These are phyloP conservation scores for Phortica variegata DNA, from an alignment of 1,140 invertebrate species.

Conservation along the genomic window DNA sequence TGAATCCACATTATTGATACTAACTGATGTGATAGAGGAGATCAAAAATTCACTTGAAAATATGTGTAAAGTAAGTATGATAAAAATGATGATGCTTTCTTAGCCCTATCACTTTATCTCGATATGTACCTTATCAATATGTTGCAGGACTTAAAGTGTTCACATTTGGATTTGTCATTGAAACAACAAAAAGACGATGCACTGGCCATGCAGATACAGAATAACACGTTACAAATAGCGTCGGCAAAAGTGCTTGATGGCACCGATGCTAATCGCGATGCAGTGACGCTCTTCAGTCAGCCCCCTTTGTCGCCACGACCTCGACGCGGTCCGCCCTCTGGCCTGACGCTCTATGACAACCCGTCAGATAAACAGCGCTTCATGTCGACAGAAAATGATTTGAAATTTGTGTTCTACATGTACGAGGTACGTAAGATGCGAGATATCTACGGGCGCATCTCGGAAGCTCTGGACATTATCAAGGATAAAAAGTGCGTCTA, in stretches of 20 bases:
- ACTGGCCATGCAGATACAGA: conserved; percentile 32
- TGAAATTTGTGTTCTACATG: conserved; percentile 52
- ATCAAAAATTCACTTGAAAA: conserved; percentile 52
- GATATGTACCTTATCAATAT: background rate
- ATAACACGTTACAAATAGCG: too few species aligned
- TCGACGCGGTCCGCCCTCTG: conserved; percentile 34
- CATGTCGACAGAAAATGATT: conserved; percentile 38
- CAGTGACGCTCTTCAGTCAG: conserved; percentile 14
- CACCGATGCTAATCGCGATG: too few species aligned
- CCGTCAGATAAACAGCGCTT: conserved; percentile 34
- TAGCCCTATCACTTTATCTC: background rate
- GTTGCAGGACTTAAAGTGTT: conserved; percentile 41
- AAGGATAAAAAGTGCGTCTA: conserved; percentile 41
- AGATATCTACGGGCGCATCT: conserved; percentile 47
- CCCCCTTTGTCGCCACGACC: conserved; percentile 31
- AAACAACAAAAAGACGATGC: conserved; percentile 31
- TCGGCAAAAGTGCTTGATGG: too few species aligned
- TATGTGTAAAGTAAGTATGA: conserved; percentile 44
- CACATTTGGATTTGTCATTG: conserved; percentile 37
- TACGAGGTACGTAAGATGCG: conserved; percentile 50
- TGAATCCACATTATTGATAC: conserved; percentile 45
- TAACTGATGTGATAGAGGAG: conserved; percentile 52
- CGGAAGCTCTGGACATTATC: conserved; percentile 43
- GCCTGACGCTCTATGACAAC: conserved; percentile 40
- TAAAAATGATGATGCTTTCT: background rate